Conservation (phyloP, 1,140 invertebrate genomes). For the Lamellibrachia luymesi region DNA sequence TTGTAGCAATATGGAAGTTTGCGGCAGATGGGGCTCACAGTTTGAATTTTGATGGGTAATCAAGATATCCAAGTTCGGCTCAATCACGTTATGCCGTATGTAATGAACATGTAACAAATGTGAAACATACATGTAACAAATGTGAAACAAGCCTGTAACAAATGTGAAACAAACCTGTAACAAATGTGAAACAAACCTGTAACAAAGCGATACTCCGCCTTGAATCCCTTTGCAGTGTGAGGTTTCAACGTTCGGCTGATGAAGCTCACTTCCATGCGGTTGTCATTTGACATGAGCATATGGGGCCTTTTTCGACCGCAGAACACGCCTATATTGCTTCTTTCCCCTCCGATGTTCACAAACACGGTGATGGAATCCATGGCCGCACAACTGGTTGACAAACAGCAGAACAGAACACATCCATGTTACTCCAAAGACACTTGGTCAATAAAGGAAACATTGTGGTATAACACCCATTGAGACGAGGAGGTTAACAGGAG, state of each 20-base stretch:
- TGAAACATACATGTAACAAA: too few species aligned
- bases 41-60: too few species aligned
- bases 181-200: conserved; percentile 68
- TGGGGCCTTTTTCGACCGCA: conserved; percentile 76
- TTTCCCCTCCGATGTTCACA: conserved; percentile 73
- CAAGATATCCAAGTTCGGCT: too few species aligned
- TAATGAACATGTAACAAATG: too few species aligned
- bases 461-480: too few species aligned
- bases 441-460: not conserved
- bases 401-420: conserved; percentile 41
- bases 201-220: conserved; percentile 81
- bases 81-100: too few species aligned
- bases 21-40: too few species aligned
- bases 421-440: not conserved
- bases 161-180: not conserved
- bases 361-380: conserved; percentile 76
- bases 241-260: conserved; percentile 65
- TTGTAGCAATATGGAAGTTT: too few species aligned
- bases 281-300: conserved; percentile 86
- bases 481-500: too few species aligned
- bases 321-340: conserved; percentile 78
- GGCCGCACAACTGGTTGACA: conserved; percentile 67
- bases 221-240: conserved; percentile 74
- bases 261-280: conserved; percentile 78
- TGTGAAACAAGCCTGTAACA: not conserved